These are phyloP conservation scores for Caenorhabditis uteleia DNA, from an alignment of 2,888 invertebrate species.

Conservation along the genomic window DNA sequence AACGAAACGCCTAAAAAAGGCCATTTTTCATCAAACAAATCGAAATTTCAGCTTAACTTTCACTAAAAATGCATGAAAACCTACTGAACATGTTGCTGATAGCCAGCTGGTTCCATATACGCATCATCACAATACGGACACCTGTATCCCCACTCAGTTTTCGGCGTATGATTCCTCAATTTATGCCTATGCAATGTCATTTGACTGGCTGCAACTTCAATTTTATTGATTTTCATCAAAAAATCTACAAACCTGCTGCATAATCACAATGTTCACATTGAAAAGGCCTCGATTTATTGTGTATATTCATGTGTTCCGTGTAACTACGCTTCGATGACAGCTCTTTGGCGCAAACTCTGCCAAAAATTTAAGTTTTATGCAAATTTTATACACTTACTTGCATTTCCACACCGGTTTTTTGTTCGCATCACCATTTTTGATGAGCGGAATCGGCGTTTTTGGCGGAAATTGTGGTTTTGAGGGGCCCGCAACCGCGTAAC, in stretches of 20 bases:
- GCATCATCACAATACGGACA: constrained; percentile 66
- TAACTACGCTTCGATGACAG: constrained; percentile 68
- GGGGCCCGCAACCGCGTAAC: no score
- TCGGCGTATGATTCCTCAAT: constrained; percentile 64
- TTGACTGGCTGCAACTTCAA: constrained; percentile 63
- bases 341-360: constrained; percentile 57
- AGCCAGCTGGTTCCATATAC: constrained; percentile 68
- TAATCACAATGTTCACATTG: constrained; percentile 65
- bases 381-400: constrained; percentile 2
- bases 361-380: background rate
- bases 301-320: constrained; percentile 66
- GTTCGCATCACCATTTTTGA: no score
- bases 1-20: no score
- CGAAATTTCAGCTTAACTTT: background rate
- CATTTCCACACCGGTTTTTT: constrained; percentile 6
- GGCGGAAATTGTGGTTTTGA: no score
- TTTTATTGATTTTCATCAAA: background rate
- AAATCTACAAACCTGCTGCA: constrained; percentile 63
- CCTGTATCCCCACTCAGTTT: constrained; percentile 65
- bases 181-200: constrained; percentile 68
- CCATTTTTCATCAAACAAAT: no score
- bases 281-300: constrained; percentile 60
- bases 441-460: no score
- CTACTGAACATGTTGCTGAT: constrained; percentile 67
- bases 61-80: constrained; percentile 11